Base-by-base conservation (phyloP, 2,888 invertebrate species). In the Margaritifera margaritifera region DNA sequence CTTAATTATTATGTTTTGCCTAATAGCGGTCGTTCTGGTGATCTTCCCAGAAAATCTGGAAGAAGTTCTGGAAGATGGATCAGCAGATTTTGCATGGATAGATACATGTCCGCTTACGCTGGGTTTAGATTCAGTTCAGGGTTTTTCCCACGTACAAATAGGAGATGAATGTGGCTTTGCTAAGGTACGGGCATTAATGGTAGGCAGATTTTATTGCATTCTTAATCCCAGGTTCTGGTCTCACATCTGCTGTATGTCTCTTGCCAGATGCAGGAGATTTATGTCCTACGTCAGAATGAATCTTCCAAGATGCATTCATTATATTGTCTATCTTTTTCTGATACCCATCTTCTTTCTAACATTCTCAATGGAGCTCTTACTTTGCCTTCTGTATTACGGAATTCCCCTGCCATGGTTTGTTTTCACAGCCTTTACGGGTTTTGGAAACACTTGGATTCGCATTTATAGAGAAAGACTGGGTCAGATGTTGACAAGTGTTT, bases 221-320 rank as follows among this genome's bases (percentile, higher is more conserved):
- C 22, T 59, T 8, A 72, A 72, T 60, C 59, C 68, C 1, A 55
- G 31, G 4, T 72, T 72, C 52, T 72, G 72, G 72, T 27, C 24
- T 0, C 19, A 63, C 27, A 53, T 60, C 18, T n/a, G 51, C 19
- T n/a, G 20, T 8, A 24, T 58, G 19, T 64, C 63, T 22, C 4
- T 31, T n/a, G 11, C 24, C 11, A 27, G 72, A 20, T 65, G 63
- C n/a, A 53, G 22, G 20, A 20, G n/a, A 50, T 5, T 51, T 42
- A 50, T 50, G 60, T 15, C 22, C 11, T 60, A n/a, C n/a, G n/a
- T n/a, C n/a, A n/a, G n/a, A n/a, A n/a, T n/a, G n/a, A n/a, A n/a
- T n/a, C n/a, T n/a, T n/a, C n/a, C n/a, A n/a, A n/a, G n/a, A n/a
- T n/a, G n/a, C n/a, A n/a, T n/a, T n/a, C n/a, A n/a, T n/a, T n/a